Percentiles rank a stretch among this genome's conserved stretches.
phyloP scores from a whole-genome alignment of 2,888 invertebrate species.

The Drosophila engyochracea region DNA sequence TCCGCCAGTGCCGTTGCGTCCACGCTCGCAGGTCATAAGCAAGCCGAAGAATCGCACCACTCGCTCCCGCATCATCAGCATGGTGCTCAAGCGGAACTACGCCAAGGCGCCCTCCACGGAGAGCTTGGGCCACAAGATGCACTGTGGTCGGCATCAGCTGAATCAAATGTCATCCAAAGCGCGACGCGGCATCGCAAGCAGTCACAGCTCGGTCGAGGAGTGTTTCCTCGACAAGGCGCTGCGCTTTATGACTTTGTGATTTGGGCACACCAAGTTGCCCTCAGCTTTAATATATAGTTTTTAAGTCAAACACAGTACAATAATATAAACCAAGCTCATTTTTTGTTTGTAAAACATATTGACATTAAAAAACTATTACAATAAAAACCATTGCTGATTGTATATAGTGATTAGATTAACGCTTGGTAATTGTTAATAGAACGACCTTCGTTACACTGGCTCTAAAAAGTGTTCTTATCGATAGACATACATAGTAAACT shows the following conservation, averaged over 20 bases:
- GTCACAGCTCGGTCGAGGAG: constrained; percentile 53
- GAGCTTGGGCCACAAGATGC: constrained; percentile 17
- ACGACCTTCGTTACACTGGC: accelerated
- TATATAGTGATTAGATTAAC: not conserved
- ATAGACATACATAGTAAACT: not conserved
- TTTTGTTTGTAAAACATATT: constrained; percentile 58
- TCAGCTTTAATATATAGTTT: constrained; percentile 15
- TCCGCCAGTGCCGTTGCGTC: constrained; percentile 46
- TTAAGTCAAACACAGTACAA: not conserved
- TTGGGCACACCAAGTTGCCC: not conserved
- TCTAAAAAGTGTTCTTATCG: not conserved
- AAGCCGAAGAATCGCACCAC: constrained; percentile 59
- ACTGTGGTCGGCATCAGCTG: constrained; percentile 53
- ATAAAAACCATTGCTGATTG: not conserved
- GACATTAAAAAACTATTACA: constrained; percentile 3
- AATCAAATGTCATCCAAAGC: constrained; percentile 34
- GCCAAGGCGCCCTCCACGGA: constrained; percentile 38
- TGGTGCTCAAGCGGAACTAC: constrained; percentile 74
- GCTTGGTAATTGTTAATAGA: not conserved
- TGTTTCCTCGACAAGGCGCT: constrained; percentile 79
- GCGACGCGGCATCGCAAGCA: constrained; percentile 42
- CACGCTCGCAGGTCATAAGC: constrained; percentile 51
- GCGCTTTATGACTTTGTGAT: constrained; percentile 79
- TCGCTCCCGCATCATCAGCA: constrained; percentile 74
- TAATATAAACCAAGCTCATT: constrained; percentile 1